phyloP scores from a whole-genome alignment of 2,797 vertebrate species.

The Mionectes olivaceus region DNA sequence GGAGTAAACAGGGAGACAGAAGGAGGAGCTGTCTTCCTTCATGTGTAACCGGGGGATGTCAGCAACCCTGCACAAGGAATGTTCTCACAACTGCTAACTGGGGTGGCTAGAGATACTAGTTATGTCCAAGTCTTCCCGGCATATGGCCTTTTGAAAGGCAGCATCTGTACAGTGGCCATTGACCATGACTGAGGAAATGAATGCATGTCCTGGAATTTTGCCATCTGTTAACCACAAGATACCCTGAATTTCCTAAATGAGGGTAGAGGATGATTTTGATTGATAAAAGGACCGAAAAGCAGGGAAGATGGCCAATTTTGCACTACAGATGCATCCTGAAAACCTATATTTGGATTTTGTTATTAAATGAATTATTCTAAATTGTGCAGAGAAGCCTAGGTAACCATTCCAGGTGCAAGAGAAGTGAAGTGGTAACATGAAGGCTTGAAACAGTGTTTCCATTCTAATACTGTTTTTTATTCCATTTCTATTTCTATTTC shows the following conservation, averaged over 20 bases:
- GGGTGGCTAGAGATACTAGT: background rate
- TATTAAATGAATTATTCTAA: background rate
- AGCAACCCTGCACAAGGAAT: background rate
- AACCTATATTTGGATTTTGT: background rate
- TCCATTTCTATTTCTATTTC: background rate
- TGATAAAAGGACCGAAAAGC: background rate
- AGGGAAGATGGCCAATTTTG: background rate
- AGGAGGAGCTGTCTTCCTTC: constrained; percentile 7
- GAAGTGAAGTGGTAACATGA: background rate
- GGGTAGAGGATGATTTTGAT: background rate
- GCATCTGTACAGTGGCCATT: background rate
- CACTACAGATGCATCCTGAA: background rate
- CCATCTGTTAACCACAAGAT: background rate
- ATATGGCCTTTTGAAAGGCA: background rate
- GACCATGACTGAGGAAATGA: background rate
- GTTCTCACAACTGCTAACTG: background rate
- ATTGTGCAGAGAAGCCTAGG: background rate
- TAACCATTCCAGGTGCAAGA: background rate
- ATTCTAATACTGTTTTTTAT: background rate
- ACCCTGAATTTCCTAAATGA: background rate
- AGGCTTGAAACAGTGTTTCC: background rate
- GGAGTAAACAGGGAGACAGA: background rate
- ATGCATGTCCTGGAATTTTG: background rate
- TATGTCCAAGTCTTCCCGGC: background rate
- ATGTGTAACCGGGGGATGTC: background rate